Base-by-base conservation (phyloP, 2,797 vertebrate species). In the Pseudotriccus pelzelni region DNA sequence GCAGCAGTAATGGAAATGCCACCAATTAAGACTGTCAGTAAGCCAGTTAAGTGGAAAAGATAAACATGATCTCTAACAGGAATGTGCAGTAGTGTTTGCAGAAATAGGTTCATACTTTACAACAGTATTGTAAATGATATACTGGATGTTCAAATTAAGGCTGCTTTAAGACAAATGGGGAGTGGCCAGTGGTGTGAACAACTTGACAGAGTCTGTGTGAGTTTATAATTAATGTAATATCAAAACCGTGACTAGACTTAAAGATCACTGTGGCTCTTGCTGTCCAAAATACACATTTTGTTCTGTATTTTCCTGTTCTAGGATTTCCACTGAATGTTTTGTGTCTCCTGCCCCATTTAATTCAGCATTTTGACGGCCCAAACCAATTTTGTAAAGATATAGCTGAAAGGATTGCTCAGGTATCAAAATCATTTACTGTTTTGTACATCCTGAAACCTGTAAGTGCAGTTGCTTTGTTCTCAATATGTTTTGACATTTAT, bases 321-420 rank as follows among this genome's bases (percentile, higher is more conserved):
- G 99, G 99, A 43, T 99, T 99, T 97, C 99, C 99, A 70, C 97
- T 99, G 95, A 99, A 99, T 49, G 99, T 99, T 87, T 97, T 99
- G 87, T 99, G 99, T 97, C 98, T 99, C 83, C 98, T 99, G 96
- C 99, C 99, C 84, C 99, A 99, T 96, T 98, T 99, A 96, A 99
- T 99, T 96, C 99, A 99, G 89, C 99, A 99, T 97, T 99, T 99
- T 94, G 99, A 99, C 72, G 98, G 98, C 69, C 99, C 99, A n/a
- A 99, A 98, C 67, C 99, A 99, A 97, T 99, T 99, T 97, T 99
- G 99, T 97, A 99, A 99, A 98, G 99, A 99, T 90, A 98, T 99
- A 66, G 99, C 99, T 0, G 99, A 99, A 95, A 98, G 99, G 96
- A 99, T 99, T 73, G 99, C 99, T 86, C 99, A 99, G 99, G 99